A percentile compares a stretch with the other conserved stretches of the same genome.
phyloP scores from a whole-genome alignment of 2,888 invertebrate species.

The Diarsia dahlii region DNA sequence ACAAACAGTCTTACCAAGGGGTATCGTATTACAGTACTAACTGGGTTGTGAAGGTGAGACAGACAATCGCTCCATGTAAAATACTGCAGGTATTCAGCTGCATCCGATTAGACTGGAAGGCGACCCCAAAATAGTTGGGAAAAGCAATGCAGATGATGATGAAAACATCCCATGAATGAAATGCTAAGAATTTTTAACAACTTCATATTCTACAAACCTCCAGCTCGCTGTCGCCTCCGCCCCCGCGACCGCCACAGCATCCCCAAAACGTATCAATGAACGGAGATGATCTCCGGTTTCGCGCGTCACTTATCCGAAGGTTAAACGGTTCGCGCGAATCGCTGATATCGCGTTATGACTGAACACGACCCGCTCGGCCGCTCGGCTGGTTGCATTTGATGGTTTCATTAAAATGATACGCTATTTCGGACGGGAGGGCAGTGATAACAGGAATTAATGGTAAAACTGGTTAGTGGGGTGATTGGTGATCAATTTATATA shows the following conservation, averaged over 20 bases:
- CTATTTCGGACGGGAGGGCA: not conserved
- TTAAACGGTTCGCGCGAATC: slow-evolving; percentile 60
- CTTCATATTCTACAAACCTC: too few species aligned
- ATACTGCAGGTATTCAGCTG: too few species aligned
- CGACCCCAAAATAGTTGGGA: too few species aligned
- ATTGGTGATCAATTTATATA: not conserved
- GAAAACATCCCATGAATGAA: too few species aligned
- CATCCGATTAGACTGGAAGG: too few species aligned
- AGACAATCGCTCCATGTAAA: too few species aligned
- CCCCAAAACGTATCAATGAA: slow-evolving; percentile 18
- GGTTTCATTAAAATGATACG: slow-evolving; percentile 43
- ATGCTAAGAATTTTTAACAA: too few species aligned
- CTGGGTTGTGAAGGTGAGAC: too few species aligned
- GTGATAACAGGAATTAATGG: slow-evolving; percentile 15
- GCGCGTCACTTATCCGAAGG: slow-evolving; percentile 50
- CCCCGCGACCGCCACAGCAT: slow-evolving; percentile 29
- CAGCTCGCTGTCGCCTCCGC: slow-evolving; percentile 12
- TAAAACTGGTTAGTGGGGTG: not conserved
- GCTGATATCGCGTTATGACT: slow-evolving; percentile 50
- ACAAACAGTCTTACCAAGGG: too few species aligned
- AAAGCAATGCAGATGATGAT: too few species aligned
- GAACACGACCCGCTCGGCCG: slow-evolving; percentile 32
- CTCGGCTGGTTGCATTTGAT: slow-evolving; percentile 14
- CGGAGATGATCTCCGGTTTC: slow-evolving; percentile 58
- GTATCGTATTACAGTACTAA: too few species aligned